Conservation (phyloP, 2,113 vertebrate species). For the Psettodes erumei region DNA sequence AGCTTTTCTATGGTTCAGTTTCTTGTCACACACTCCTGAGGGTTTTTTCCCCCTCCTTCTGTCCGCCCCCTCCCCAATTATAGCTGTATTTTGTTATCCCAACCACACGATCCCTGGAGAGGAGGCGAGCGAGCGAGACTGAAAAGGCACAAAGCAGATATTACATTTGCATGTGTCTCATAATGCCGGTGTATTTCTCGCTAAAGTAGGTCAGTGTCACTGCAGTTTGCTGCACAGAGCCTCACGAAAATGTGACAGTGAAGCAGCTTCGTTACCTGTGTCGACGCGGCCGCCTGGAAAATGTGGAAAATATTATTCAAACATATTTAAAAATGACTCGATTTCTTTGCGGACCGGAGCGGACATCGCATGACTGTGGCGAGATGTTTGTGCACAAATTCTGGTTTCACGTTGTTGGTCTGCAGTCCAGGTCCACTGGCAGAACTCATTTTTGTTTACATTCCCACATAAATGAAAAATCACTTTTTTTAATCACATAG, state of each 20-base stretch:
- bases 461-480: too few species aligned
- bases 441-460: too few species aligned
- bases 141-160: conserved; percentile 34
- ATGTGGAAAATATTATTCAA: too few species aligned
- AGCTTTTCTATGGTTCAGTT: conserved; percentile 11
- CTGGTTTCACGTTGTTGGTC: too few species aligned
- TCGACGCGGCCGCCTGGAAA: conserved; percentile 9
- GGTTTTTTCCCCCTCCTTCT: neutral
- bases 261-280: neutral
- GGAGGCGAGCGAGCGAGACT: conserved; percentile 10
- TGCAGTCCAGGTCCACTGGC: too few species aligned
- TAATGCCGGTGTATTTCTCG: neutral
- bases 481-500: too few species aligned
- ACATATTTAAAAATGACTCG: too few species aligned
- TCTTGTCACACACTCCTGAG: conserved; percentile 21
- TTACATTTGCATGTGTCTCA: conserved; percentile 43
- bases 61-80: conserved; percentile 39
- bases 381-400: too few species aligned
- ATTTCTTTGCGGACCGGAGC: too few species aligned
- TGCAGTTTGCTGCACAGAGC: conserved; percentile 11
- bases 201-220: conserved; percentile 64
- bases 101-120: conserved; percentile 14
- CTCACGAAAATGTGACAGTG: conserved; percentile 6
- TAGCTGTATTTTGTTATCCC: conserved; percentile 39
- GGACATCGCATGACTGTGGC: neutral